Evolutionary conservation across 2,113 vertebrate species (phyloP).

Genomic region (Ranitomeya imitator): DNA sequence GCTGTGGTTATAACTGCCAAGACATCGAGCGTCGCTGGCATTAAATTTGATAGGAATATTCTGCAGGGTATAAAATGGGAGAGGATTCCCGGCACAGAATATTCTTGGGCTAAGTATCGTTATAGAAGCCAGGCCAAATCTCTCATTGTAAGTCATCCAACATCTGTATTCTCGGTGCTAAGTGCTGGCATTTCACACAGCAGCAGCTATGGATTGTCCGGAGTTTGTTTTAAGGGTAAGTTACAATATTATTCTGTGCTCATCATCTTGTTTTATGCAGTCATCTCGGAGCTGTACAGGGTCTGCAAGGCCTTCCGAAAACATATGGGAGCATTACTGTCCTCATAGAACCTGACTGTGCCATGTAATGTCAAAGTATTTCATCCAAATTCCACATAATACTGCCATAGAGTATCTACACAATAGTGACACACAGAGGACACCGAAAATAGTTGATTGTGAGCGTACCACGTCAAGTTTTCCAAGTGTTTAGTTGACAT

Average conservation of each 20-base stretch:
- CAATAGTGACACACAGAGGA: no score
- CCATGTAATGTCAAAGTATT: no score
- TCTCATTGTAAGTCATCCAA: slow-evolving; percentile 60
- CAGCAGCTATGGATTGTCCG: slow-evolving; percentile 35
- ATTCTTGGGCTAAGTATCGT: slow-evolving; percentile 68
- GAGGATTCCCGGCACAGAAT: slow-evolving; percentile 63
- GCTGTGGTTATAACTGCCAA: slow-evolving; percentile 66
- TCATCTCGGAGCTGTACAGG: no score
- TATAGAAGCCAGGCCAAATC: slow-evolving; percentile 12
- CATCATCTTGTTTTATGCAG: no score
- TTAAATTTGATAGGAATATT: slow-evolving; percentile 59
- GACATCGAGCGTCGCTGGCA: slow-evolving; percentile 43
- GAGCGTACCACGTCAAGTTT: no score
- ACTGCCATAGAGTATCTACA: no score
- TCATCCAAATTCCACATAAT: no score
- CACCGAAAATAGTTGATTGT: no score
- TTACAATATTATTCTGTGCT: background rate
- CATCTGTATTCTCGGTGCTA: slow-evolving; percentile 59
- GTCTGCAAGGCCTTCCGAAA: no score
- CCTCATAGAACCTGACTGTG: no score
- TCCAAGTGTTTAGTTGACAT: no score
- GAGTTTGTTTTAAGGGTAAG: slow-evolving; percentile 25
- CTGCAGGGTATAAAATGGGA: slow-evolving; percentile 63
- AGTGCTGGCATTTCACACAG: slow-evolving; percentile 20
- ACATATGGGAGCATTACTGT: no score